A percentile compares a stretch with the other conserved stretches of the same genome.
phyloP scores from a whole-genome alignment of 92 coral and sea anemone genomes.

The Scolanthus callimorphus region DNA sequence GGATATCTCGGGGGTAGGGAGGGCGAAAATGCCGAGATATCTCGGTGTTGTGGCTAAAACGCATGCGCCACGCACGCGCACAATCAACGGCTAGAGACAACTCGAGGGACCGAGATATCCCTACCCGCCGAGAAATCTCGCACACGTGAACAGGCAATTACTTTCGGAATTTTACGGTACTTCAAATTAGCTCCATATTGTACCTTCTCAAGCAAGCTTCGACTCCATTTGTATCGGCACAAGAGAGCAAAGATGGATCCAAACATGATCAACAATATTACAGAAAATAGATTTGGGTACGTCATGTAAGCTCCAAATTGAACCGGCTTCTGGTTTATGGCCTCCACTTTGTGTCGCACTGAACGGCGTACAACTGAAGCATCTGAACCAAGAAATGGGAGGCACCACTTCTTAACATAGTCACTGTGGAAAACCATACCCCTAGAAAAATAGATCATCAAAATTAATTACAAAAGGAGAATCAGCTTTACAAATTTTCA shows the following conservation, averaged over 20 bases:
- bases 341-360: slow-evolving; percentile 72
- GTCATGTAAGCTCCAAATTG: slow-evolving; percentile 87
- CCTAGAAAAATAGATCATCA: slow-evolving; percentile 41
- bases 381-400: slow-evolving; percentile 93
- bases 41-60: no score
- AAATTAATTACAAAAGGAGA: no score
- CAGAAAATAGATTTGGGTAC: slow-evolving; percentile 49
- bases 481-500: no score
- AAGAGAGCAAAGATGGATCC: slow-evolving; percentile 77
- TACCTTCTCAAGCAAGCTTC: slow-evolving; percentile 84
- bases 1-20: no score
- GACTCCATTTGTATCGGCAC: slow-evolving; percentile 78
- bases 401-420: slow-evolving; percentile 84
- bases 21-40: no score
- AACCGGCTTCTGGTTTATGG: slow-evolving; percentile 53
- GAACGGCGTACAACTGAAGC: slow-evolving; percentile 89
- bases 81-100: no score
- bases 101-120: no score
- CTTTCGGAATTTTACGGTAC: no score
- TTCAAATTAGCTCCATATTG: no score
- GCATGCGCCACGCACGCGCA: no score
- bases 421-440: slow-evolving; percentile 66
- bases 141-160: no score
- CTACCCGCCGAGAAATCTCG: no score
- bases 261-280: slow-evolving; percentile 70